Conservation (phyloP, 1,140 invertebrate genomes). For the Neomicropteryx cornuta region DNA sequence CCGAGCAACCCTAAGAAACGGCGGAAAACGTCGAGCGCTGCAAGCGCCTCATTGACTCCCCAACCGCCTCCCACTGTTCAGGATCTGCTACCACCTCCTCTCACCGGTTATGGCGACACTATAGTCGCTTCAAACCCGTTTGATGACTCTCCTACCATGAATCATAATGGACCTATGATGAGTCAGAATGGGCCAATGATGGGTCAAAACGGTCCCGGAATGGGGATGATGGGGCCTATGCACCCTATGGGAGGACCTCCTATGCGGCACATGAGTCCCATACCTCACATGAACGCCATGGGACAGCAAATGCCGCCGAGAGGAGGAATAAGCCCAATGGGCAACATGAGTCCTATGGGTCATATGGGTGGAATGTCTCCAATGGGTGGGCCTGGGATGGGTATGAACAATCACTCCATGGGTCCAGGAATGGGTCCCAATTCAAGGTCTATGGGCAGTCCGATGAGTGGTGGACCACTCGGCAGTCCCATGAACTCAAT, state of each 20-base stretch:
- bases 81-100: conserved; percentile 70
- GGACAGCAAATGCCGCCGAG: conserved; percentile 48
- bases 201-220: conserved; percentile 39
- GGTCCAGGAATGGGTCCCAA: conserved; percentile 42
- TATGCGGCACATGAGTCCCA: conserved; percentile 60
- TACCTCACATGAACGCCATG: conserved; percentile 58
- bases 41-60: conserved; percentile 42
- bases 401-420: conserved; percentile 39
- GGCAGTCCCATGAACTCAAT: conserved; percentile 57
- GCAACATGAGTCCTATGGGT: conserved; percentile 56
- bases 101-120: conserved; percentile 81
- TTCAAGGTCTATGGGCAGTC: conserved; percentile 47
- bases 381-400: conserved; percentile 40
- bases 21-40: conserved; percentile 51
- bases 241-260: conserved; percentile 57
- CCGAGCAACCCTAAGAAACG: conserved; percentile 56
- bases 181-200: conserved; percentile 42
- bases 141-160: conserved; percentile 76
- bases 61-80: conserved; percentile 54
- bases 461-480: conserved; percentile 42
- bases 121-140: conserved; percentile 93
- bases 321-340: conserved; percentile 54
- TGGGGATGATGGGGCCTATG: conserved; percentile 44
- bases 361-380: conserved; percentile 40
- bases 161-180: conserved; percentile 42